Conservation (phyloP, 2,797 vertebrate species). For the Varecia variegata region DNA sequence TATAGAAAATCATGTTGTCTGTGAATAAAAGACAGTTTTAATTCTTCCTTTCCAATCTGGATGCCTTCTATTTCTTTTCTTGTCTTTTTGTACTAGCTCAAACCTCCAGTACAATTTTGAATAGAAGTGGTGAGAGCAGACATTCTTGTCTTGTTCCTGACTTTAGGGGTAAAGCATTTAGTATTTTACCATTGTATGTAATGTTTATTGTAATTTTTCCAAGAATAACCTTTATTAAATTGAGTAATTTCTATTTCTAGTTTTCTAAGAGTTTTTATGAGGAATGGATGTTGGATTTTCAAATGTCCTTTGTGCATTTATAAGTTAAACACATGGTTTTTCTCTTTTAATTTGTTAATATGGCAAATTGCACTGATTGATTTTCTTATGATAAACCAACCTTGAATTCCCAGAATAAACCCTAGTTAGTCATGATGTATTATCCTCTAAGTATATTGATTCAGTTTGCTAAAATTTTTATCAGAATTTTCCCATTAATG, state of each 20-base stretch:
- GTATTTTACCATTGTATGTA: not conserved
- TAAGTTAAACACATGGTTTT: not conserved
- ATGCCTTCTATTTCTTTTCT: not conserved
- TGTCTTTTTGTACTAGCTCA: not conserved
- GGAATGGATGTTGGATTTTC: not conserved
- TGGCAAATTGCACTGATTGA: not conserved
- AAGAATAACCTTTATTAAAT: not conserved
- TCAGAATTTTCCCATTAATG: not conserved
- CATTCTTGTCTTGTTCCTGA: not conserved
- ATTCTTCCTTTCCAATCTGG: not conserved
- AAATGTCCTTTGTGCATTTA: not conserved
- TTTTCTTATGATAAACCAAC: not conserved
- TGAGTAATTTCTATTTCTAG: not conserved
- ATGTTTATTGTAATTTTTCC: not conserved
- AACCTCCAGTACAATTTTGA: not conserved
- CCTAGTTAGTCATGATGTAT: not conserved
- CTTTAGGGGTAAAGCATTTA: not conserved
- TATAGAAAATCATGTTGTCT: not conserved
- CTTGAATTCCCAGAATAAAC: not conserved
- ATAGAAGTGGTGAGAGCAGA: not conserved
- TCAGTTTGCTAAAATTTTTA: slow-evolving; percentile 1
- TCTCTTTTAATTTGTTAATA: not conserved
- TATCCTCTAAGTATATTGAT: not conserved
- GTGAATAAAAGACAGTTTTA: not conserved
- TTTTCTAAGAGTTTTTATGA: not conserved